Evolutionary conservation across 2,797 vertebrate genomes (phyloP).

Genomic region (Lepidocolaptes lacrymiger): DNA sequence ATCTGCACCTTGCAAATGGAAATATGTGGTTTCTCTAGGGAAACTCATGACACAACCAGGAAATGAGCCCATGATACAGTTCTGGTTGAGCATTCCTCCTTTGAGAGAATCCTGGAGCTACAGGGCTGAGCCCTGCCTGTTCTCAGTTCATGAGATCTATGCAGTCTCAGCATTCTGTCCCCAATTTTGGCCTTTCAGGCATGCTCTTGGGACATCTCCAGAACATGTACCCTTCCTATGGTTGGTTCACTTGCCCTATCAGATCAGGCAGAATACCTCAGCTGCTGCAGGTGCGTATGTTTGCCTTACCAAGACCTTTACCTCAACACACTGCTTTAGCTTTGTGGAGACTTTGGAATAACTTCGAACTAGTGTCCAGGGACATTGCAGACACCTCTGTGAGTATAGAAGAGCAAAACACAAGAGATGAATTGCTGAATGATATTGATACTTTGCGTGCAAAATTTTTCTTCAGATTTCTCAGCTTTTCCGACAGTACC

Average conservation of each 20-base stretch:
- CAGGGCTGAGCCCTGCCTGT: background rate
- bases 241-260: background rate
- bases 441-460: background rate
- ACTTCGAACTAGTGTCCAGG: background rate
- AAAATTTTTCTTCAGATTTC: background rate
- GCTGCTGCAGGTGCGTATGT: background rate
- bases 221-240: background rate
- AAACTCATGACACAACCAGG: constrained; percentile 18
- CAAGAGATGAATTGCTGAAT: background rate
- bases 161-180: background rate
- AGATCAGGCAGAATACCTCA: background rate
- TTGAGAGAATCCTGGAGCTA: background rate
- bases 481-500: background rate
- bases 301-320: background rate
- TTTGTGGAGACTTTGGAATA: background rate
- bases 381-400: background rate
- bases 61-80: background rate
- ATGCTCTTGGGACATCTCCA: background rate
- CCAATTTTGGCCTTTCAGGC: background rate
- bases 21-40: background rate
- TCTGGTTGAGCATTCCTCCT: background rate
- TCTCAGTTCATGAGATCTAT: background rate
- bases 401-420: background rate
- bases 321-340: background rate
- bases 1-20: constrained; percentile 43